Evolutionary conservation across 2,888 invertebrate species (phyloP).

Genomic region (Drosophila koepferae): DNA sequence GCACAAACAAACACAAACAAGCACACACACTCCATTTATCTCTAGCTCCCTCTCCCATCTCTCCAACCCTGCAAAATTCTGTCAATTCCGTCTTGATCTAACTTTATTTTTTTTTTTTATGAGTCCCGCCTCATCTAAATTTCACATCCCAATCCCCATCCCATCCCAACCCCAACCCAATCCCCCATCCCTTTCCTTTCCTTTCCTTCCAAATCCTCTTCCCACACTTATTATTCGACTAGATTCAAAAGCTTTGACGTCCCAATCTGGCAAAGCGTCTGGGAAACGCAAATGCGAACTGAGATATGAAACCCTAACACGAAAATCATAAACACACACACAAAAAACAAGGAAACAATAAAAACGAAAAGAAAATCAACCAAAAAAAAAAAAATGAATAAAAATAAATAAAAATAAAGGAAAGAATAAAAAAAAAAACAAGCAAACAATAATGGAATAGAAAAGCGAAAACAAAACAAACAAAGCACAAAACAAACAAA

Average conservation of each 20-base stretch:
- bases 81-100: not conserved
- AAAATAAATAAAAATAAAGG: too few species aligned
- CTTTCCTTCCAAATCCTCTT: not conserved
- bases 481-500: slow-evolving; percentile 12
- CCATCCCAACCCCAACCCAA: too few species aligned
- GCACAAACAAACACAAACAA: not conserved
- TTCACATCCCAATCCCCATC: not conserved
- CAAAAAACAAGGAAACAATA: not conserved
- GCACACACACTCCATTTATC: not conserved
- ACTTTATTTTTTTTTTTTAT: not conserved
- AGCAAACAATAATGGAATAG: slow-evolving; percentile 1
- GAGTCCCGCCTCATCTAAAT: not conserved
- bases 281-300: slow-evolving; percentile 8
- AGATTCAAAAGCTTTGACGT: not conserved
- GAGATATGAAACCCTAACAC: slow-evolving; percentile 4
- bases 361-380: not conserved
- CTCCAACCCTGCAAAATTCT: not conserved
- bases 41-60: not conserved
- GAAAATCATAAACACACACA: not conserved
- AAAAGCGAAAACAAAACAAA: not conserved
- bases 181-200: too few species aligned
- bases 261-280: slow-evolving; percentile 3
- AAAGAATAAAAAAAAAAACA: not conserved
- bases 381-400: not conserved
- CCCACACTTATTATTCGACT: not conserved